These are phyloP conservation scores for Crotalus horridus DNA, from an alignment of 2,113 vertebrate species.

Conservation along the genomic window DNA sequence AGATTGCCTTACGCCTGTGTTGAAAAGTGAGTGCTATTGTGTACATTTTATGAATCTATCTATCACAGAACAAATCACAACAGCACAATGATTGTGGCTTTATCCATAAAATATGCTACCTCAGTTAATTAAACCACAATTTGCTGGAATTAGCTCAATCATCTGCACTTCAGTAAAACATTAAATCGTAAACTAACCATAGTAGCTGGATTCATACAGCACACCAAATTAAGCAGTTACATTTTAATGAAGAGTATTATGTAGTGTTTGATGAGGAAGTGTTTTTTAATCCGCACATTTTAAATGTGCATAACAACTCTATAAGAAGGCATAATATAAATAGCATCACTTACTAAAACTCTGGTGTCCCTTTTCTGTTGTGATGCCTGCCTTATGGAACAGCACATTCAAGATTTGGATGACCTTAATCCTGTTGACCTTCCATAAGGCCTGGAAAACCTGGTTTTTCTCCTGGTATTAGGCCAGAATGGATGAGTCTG, in stretches of 20 bases:
- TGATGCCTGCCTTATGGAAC: not conserved
- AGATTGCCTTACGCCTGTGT: constrained; percentile 16
- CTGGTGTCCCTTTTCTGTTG: not conserved
- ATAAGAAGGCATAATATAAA: not conserved
- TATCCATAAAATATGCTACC: not conserved
- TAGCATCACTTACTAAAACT: not conserved
- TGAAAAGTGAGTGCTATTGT: constrained; percentile 19
- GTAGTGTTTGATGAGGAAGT: constrained; percentile 25
- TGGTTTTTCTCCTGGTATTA: not conserved
- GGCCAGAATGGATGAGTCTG: not conserved
- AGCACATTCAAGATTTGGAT: not conserved
- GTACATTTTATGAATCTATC: not conserved
- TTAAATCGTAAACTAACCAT: not conserved
- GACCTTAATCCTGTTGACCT: not conserved
- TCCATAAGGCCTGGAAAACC: not conserved
- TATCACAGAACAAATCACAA: not conserved
- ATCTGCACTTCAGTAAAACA: not conserved
- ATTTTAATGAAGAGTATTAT: not conserved
- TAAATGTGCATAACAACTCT: not conserved
- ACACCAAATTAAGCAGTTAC: not conserved
- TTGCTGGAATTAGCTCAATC: not conserved
- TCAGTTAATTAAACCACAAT: not conserved
- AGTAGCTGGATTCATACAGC: not conserved
- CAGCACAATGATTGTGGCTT: no score
- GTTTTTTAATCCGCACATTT: not conserved